Conservation (phyloP, 2,113 vertebrate species). For the Amphilophus citrinellus region DNA sequence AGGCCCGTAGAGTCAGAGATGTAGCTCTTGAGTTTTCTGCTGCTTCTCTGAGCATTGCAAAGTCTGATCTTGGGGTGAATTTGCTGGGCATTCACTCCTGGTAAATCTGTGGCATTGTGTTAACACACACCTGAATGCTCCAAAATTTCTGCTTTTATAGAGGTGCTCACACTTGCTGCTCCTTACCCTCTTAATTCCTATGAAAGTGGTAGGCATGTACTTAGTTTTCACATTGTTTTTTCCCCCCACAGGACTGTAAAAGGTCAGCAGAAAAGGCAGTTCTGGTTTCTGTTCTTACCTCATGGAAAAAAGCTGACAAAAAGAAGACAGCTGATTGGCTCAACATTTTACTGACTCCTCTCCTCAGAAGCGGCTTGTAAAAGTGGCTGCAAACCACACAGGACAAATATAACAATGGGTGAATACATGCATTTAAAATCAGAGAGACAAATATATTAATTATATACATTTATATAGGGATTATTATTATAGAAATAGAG, state of each 20-base stretch:
- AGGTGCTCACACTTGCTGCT: background rate
- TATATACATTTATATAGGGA: too few species aligned
- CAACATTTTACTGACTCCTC: slow-evolving; percentile 82
- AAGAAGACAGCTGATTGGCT: slow-evolving; percentile 89
- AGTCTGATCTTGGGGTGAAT: too few species aligned
- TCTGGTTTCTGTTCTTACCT: slow-evolving; percentile 79
- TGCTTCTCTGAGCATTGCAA: too few species aligned
- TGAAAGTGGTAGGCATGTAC: too few species aligned
- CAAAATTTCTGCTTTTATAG: background rate
- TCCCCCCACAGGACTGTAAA: background rate
- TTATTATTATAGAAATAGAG: too few species aligned
- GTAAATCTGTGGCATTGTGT: too few species aligned
- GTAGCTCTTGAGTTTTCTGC: too few species aligned
- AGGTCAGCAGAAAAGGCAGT: background rate
- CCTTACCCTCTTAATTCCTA: background rate
- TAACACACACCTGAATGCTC: background rate
- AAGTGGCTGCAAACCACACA: slow-evolving; percentile 84
- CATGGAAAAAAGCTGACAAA: slow-evolving; percentile 91
- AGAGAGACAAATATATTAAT: background rate
- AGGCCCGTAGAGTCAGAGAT: too few species aligned
- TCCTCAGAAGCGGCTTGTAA: slow-evolving; percentile 89
- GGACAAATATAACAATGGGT: background rate
- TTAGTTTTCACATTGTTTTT: too few species aligned
- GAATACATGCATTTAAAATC: background rate
- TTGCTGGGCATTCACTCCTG: too few species aligned